Evolutionary conservation across 2,797 vertebrate species (phyloP).

Genomic region (Poecilia gillii): DNA sequence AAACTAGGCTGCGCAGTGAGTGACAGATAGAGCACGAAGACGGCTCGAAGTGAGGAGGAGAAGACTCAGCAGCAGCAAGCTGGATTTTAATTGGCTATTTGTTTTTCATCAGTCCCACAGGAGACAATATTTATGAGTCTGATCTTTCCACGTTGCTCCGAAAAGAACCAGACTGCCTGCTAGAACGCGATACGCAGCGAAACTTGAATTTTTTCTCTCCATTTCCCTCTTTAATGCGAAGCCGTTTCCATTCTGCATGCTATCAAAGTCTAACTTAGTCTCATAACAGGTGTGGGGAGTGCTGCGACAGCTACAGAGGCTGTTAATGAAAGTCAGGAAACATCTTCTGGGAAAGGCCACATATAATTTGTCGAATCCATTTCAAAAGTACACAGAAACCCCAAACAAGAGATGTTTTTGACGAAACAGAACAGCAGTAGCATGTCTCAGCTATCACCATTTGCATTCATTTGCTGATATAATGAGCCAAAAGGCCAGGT

Average conservation of each 20-base stretch:
- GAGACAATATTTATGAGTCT: slow-evolving; percentile 83
- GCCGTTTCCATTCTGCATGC: neutral
- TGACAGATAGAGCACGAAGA: slow-evolving; percentile 47
- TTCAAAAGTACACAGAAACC: slow-evolving; percentile 12
- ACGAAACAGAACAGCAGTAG: slow-evolving; percentile 10
- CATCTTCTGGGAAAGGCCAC: neutral
- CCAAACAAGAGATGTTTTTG: slow-evolving; percentile 4
- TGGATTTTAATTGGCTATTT: slow-evolving; percentile 81
- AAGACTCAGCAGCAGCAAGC: slow-evolving; percentile 42
- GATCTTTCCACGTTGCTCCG: slow-evolving; percentile 73
- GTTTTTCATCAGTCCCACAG: slow-evolving; percentile 78
- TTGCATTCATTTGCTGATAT: slow-evolving; percentile 62
- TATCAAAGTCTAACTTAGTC: slow-evolving; percentile 10
- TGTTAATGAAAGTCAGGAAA: slow-evolving; percentile 18
- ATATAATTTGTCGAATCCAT: slow-evolving; percentile 2
- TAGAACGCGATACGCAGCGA: slow-evolving; percentile 46
- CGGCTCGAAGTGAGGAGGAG: slow-evolving; percentile 26
- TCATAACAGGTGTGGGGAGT: neutral
- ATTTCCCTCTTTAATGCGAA: slow-evolving; percentile 15
- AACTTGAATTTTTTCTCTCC: slow-evolving; percentile 32
- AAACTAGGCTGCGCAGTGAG: slow-evolving; percentile 52
- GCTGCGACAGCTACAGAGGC: slow-evolving; percentile 3
- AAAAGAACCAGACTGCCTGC: slow-evolving; percentile 55
- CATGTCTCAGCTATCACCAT: slow-evolving; percentile 28
- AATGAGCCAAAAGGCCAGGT: slow-evolving; percentile 49